Conservation (phyloP, 1,140 invertebrate genomes). For the Neotoxoptera formosana region DNA sequence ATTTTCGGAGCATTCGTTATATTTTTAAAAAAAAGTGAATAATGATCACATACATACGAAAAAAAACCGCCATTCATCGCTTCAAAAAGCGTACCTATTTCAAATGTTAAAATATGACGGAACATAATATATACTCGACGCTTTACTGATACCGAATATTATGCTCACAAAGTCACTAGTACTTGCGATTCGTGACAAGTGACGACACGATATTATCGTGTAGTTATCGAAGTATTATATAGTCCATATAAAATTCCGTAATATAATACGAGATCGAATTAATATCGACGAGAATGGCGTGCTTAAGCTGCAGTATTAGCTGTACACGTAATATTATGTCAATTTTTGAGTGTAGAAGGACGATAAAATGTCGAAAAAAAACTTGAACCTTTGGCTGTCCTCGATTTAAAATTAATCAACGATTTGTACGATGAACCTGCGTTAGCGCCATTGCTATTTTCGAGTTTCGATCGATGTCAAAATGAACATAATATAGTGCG, state of each 20-base stretch:
- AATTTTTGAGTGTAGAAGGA: neutral
- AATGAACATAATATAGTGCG: neutral
- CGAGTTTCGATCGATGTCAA: neutral
- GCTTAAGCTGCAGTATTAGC: neutral
- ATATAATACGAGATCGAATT: neutral
- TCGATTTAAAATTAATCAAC: neutral
- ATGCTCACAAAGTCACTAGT: neutral
- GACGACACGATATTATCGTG: too few species aligned
- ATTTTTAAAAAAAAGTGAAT: neutral
- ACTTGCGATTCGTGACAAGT: neutral
- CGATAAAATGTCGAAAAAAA: neutral
- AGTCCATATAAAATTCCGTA: neutral
- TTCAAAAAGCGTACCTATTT: too few species aligned
- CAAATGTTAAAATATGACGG: neutral
- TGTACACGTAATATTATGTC: neutral
- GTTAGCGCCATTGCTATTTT: neutral
- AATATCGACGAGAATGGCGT: neutral
- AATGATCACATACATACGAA: neutral
- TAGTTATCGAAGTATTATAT: too few species aligned
- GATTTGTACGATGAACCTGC: neutral
- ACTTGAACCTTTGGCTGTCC: neutral
- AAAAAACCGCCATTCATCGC: neutral
- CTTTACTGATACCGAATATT: neutral
- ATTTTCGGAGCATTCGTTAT: too few species aligned
- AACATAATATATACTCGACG: too few species aligned